Percentiles rank a stretch among this genome's conserved stretches.
These are phyloP conservation scores for Pangasius sanitwongsei DNA, from an alignment of 2,797 vertebrate species.

Conservation along the genomic window DNA sequence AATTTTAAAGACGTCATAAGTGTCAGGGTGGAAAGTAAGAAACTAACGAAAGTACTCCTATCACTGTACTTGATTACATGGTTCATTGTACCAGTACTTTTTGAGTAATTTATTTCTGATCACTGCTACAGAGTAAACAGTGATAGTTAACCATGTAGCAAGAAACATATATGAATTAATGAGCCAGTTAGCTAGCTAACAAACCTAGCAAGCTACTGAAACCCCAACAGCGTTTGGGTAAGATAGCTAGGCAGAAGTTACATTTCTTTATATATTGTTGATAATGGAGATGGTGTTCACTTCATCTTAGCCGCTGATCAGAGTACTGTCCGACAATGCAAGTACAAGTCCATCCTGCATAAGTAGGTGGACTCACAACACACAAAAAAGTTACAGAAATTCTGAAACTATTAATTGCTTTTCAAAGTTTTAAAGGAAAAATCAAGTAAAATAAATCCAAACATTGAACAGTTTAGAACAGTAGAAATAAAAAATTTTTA, in stretches of 20 bases:
- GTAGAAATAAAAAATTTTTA: neutral
- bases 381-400: neutral
- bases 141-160: neutral
- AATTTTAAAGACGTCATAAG: neutral
- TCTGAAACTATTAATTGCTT: neutral
- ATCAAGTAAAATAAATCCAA: neutral
- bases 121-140: neutral
- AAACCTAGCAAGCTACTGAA: neutral
- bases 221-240: neutral
- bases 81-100: neutral
- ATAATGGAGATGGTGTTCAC: neutral
- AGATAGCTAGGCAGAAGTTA: neutral
- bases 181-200: neutral
- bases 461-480: neutral
- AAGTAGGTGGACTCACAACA: neutral
- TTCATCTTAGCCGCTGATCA: neutral
- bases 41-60: neutral
- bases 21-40: too few relatives aligned
- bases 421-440: neutral
- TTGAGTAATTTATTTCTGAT: neutral
- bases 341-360: neutral
- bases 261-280: neutral
- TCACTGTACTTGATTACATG: neutral
- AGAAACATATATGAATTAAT: neutral
- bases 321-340: neutral